Evolutionary conservation across 2,113 vertebrate species (phyloP).

Genomic region (Orientallactaga bullata): DNA sequence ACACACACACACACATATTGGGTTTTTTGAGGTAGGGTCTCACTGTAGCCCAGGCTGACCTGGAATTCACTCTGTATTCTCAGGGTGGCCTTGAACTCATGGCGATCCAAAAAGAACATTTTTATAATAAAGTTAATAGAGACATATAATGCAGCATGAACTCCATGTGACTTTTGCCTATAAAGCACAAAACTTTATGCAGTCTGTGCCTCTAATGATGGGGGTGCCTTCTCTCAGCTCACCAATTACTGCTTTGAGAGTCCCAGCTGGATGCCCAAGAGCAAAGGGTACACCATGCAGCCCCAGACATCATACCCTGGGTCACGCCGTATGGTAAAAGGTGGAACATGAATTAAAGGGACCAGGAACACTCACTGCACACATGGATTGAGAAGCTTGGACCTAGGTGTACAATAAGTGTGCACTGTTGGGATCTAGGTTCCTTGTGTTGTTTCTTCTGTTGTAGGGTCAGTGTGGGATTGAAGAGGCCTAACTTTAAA

Average conservation of each 20-base stretch:
- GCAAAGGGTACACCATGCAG: neutral
- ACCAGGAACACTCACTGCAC: neutral
- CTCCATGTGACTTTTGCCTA: conserved; percentile 35
- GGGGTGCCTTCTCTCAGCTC: too few relatives aligned
- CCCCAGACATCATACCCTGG: neutral
- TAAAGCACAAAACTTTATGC: neutral
- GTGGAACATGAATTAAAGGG: rapidly evolving
- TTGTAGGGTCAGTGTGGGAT: neutral
- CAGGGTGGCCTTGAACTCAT: too few relatives aligned
- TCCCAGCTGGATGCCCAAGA: neutral
- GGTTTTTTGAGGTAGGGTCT: too few relatives aligned
- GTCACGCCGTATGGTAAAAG: neutral
- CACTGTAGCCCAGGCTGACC: too few relatives aligned
- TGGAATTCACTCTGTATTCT: too few relatives aligned
- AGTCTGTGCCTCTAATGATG: too few relatives aligned
- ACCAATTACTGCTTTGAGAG: neutral
- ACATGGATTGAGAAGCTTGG: neutral
- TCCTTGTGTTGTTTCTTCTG: neutral
- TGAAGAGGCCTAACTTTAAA: neutral
- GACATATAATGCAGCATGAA: neutral
- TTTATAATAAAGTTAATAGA: conserved; percentile 54
- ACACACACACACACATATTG: too few relatives aligned
- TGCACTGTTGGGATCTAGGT: neutral
- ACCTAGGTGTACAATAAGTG: neutral
- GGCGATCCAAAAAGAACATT: neutral